A percentile compares a stretch with the other conserved stretches of the same genome.
Conservation (phyloP, 2,113 vertebrate species). For the Corynorhinus townsendii region DNA sequence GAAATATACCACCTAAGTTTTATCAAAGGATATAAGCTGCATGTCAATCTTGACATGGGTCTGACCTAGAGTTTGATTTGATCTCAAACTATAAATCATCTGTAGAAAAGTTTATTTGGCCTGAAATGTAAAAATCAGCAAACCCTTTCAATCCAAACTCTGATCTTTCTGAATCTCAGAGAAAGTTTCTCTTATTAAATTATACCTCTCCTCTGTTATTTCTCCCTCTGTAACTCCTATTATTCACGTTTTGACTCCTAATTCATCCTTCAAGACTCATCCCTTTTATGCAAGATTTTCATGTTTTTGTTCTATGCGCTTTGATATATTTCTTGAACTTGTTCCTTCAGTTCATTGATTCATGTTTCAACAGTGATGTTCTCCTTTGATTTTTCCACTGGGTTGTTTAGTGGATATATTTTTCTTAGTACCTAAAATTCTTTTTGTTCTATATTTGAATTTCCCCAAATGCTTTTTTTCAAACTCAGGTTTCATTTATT, state of each 20-base stretch:
- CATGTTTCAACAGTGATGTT: neutral
- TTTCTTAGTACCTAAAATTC: neutral
- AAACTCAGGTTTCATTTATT: neutral
- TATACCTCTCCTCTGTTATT: slow-evolving; percentile 9
- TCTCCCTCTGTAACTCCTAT: neutral
- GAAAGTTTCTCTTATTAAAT: neutral
- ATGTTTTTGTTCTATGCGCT: neutral
- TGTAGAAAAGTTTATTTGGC: neutral
- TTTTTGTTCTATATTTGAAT: slow-evolving; percentile 13
- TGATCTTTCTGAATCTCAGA: neutral
- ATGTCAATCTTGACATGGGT: neutral
- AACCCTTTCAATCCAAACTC: neutral
- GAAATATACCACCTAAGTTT: neutral
- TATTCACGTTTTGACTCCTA: neutral
- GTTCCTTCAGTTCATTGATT: neutral
- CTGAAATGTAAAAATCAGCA: slow-evolving; percentile 5
- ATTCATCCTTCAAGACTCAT: neutral
- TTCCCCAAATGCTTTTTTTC: neutral
- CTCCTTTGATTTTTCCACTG: neutral
- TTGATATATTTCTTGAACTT: neutral
- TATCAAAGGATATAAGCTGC: neutral
- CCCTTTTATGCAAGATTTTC: slow-evolving; percentile 6
- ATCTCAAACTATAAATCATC: neutral
- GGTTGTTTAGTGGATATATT: neutral
- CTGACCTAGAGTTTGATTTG: neutral